These are phyloP conservation scores for Azorinus chamasolen DNA, from an alignment of 2,888 invertebrate genomes.

Conservation along the genomic window DNA sequence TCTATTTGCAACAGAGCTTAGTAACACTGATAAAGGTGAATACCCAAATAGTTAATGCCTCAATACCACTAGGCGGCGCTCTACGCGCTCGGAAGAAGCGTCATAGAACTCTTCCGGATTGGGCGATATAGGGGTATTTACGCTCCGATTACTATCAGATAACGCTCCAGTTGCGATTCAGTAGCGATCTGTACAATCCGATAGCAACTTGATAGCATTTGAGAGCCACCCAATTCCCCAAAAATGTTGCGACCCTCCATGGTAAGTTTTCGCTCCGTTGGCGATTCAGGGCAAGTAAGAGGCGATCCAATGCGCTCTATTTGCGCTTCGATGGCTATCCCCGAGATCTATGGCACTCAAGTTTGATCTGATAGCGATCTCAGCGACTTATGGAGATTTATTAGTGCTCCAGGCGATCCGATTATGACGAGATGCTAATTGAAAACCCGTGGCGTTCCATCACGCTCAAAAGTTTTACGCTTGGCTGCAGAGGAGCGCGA, in stretches of 20 bases:
- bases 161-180: neutral
- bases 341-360: constrained; percentile 1
- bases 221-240: neutral
- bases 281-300: neutral
- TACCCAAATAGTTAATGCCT: no score
- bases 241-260: neutral
- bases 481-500: no score
- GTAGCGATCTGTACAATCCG: no score
- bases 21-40: no score
- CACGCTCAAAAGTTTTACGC: no score
- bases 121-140: neutral
- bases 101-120: neutral
- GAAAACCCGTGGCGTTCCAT: no score
- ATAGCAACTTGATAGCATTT: no score
- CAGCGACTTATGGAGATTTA: neutral
- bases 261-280: constrained; percentile 2
- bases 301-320: neutral
- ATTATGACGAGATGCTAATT: neutral
- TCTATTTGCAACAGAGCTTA: no score
- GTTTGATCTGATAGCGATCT: constrained; percentile 1
- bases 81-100: neutral
- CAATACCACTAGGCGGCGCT: no score
- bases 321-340: neutral
- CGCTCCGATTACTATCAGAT: constrained; percentile 1
- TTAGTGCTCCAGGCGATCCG: neutral